Conservation (phyloP, 2,888 invertebrate species). For the Diaphora mendica region DNA sequence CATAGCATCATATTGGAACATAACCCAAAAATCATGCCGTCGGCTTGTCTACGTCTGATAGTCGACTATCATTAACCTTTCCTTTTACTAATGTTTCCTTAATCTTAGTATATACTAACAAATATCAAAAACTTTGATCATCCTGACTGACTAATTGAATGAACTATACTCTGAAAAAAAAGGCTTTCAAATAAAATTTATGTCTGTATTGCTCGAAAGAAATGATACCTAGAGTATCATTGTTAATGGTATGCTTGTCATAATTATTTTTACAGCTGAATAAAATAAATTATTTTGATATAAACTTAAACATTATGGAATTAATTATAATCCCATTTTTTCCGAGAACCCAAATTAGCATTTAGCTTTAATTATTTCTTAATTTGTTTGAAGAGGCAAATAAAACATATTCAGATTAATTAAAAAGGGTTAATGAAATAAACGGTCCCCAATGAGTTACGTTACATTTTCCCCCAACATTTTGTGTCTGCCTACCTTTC, state of each 20-base stretch:
- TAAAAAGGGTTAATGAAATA: constrained; percentile 15
- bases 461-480: neutral
- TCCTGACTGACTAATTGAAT: too few species aligned
- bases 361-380: constrained; percentile 5
- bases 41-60: too few species aligned
- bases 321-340: neutral
- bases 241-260: neutral
- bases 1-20: too few species aligned
- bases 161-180: too few species aligned
- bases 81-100: too few species aligned
- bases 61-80: too few species aligned
- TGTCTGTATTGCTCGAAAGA: too few species aligned
- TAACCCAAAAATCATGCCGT: too few species aligned
- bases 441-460: neutral
- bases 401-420: constrained; percentile 10
- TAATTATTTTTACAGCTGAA: neutral
- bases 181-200: neutral
- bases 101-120: too few species aligned
- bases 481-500: neutral
- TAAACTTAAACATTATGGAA: neutral
- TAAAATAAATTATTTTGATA: neutral
- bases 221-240: neutral
- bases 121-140: too few species aligned
- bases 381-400: constrained; percentile 11
- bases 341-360: neutral